Percentiles rank a stretch among this genome's conserved stretches.
These are phyloP conservation scores for Timema cristinae DNA, from an alignment of 2,888 invertebrate genomes.

Conservation along the genomic window DNA sequence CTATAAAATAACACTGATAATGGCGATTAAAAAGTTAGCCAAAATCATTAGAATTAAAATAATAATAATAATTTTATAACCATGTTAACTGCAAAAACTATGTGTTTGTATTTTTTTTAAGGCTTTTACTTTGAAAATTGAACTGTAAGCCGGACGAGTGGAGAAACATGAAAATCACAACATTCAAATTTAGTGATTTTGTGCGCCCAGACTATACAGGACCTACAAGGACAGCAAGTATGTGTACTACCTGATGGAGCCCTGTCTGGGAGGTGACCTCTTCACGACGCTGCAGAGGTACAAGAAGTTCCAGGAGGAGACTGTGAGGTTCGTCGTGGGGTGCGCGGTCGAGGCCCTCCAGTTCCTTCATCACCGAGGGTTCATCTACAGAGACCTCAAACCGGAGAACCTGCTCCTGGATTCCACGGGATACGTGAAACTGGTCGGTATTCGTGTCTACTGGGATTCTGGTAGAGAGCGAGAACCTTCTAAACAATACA, in stretches of 20 bases:
- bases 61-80: too few relatives aligned
- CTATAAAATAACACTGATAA: too few relatives aligned
- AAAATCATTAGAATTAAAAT: too few relatives aligned
- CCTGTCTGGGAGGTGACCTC: conserved; percentile 90
- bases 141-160: too few relatives aligned
- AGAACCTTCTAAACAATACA: too few relatives aligned
- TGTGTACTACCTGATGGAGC: conserved; percentile 93
- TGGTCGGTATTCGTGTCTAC: conserved; percentile 53
- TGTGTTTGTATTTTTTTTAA: too few relatives aligned
- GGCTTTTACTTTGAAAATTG: too few relatives aligned
- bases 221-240: conserved; percentile 84
- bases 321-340: conserved; percentile 82
- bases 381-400: conserved; percentile 87
- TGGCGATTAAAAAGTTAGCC: too few relatives aligned
- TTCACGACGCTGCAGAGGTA: conserved; percentile 85
- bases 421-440: conserved; percentile 78
- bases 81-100: too few relatives aligned
- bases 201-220: conserved; percentile 60
- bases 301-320: conserved; percentile 73
- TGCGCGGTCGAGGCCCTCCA: conserved; percentile 92
- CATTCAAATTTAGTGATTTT: too few relatives aligned
- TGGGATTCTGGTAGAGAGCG: too few relatives aligned
- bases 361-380: conserved; percentile 79
- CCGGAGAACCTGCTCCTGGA: conserved; percentile 92
- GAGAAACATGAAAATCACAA: too few relatives aligned